Evolutionary conservation across 2,113 vertebrate species (phyloP).

Genomic region (Balaeniceps rex): DNA sequence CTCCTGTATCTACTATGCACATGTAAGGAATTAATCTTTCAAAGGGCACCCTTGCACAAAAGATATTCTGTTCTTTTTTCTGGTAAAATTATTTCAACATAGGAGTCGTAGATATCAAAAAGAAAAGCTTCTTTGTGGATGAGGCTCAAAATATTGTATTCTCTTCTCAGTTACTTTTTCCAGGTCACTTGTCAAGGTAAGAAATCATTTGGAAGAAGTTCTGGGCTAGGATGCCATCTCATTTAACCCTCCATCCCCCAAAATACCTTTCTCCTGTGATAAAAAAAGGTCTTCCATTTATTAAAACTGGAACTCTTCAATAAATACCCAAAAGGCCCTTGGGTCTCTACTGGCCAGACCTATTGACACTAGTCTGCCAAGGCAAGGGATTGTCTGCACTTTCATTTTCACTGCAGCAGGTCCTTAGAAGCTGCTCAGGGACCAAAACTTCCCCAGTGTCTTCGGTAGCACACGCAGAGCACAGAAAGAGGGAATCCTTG

Average conservation of each 20-base stretch:
- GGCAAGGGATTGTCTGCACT: background rate
- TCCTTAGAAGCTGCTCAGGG: background rate
- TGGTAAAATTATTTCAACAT: background rate
- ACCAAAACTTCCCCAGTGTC: background rate
- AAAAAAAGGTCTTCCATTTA: background rate
- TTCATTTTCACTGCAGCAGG: background rate
- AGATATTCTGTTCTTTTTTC: background rate
- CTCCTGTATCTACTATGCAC: background rate
- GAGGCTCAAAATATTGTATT: background rate
- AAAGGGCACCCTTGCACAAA: background rate
- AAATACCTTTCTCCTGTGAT: background rate
- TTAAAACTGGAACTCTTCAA: background rate
- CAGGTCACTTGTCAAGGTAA: slow-evolving; percentile 2
- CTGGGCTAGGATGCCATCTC: background rate
- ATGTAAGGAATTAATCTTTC: background rate
- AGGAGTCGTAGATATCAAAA: background rate
- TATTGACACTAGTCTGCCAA: background rate
- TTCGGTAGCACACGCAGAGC: background rate
- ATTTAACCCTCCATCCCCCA: background rate
- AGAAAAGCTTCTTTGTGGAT: background rate
- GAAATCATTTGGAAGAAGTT: background rate
- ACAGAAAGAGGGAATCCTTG: background rate
- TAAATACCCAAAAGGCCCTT: background rate
- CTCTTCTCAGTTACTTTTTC: background rate
- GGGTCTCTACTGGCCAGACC: background rate